Conservation (phyloP, 2,888 invertebrate species). For the Noctua comes region DNA sequence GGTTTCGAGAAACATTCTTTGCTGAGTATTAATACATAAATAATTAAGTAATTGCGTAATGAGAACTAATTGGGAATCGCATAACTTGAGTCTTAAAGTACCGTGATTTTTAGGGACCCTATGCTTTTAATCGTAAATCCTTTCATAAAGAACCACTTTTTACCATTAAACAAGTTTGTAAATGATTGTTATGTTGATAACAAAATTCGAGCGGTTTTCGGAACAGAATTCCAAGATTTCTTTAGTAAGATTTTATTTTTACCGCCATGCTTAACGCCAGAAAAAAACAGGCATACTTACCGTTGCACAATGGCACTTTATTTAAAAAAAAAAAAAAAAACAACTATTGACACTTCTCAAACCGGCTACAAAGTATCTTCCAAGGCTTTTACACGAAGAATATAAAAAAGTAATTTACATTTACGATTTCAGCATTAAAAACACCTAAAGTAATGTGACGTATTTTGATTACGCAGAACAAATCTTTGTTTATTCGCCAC, state of each 20-base stretch:
- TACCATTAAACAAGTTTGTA: constrained; percentile 34
- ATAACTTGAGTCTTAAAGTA: constrained; percentile 4
- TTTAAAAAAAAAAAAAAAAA: constrained; percentile 3
- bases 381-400: background rate
- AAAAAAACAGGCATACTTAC: constrained; percentile 18
- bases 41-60: constrained; percentile 57
- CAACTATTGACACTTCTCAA: constrained; percentile 21
- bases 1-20: constrained; percentile 19
- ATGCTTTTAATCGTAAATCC: constrained; percentile 9
- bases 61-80: constrained; percentile 39
- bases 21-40: constrained; percentile 17
- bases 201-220: constrained; percentile 21
- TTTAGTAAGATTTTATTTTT: constrained; percentile 15
- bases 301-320: constrained; percentile 2
- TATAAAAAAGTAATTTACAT: background rate
- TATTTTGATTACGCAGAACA: background rate
- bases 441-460: background rate
- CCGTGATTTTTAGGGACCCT: background rate
- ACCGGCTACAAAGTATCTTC: background rate
- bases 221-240: background rate
- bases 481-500: constrained; percentile 3
- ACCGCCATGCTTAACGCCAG: background rate
- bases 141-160: background rate
- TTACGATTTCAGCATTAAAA: background rate
- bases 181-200: constrained; percentile 17